Conservation (phyloP, 2,113 vertebrate genomes). For the Psilopsiagon aymara region DNA sequence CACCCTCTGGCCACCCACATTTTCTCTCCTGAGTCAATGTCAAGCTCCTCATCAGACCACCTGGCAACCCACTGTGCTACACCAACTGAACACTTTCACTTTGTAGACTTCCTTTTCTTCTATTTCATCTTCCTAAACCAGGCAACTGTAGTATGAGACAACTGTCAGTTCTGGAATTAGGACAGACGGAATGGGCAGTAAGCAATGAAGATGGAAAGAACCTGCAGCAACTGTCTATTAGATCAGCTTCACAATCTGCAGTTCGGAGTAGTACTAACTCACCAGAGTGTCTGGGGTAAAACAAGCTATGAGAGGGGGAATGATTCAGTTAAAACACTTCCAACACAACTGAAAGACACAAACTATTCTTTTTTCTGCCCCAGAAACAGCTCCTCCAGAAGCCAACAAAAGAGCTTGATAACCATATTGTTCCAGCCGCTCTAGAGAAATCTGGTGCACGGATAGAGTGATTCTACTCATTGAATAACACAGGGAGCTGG, state of each 20-base stretch:
- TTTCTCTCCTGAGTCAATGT: not conserved
- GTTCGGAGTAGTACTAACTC: not conserved
- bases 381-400: slow-evolving; percentile 7
- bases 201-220: not conserved
- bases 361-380: not conserved
- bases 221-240: not conserved
- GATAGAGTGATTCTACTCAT: not conserved
- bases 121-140: not conserved
- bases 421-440: not conserved
- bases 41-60: not conserved
- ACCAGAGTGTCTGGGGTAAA: not conserved
- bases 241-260: not conserved
- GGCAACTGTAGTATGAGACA: not conserved
- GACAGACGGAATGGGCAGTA: not conserved
- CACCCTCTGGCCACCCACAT: not conserved
- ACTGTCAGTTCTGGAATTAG: not conserved
- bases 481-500: not conserved
- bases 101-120: not conserved
- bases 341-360: not conserved
- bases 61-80: not conserved
- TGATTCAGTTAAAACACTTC: not conserved
- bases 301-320: not conserved
- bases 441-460: not conserved
- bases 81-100: not conserved
- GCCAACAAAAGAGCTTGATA: slow-evolving; percentile 9